These are phyloP conservation scores for Schizothorax lantsangensis DNA, from an alignment of 2,797 vertebrate genomes.

Conservation along the genomic window DNA sequence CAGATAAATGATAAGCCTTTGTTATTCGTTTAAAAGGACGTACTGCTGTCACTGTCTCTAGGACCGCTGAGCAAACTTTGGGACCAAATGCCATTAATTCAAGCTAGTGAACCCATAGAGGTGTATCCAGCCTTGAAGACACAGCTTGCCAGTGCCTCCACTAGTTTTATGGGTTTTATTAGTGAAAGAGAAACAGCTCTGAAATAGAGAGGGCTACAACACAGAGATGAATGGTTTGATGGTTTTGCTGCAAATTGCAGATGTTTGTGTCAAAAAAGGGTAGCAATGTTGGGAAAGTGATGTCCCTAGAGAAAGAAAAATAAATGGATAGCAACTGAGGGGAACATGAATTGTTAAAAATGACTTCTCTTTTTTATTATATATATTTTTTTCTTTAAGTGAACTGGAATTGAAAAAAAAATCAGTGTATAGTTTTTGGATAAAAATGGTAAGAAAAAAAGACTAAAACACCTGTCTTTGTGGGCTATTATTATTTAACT, in stretches of 20 bases:
- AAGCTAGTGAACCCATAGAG: constrained; percentile 68
- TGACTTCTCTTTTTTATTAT: background rate
- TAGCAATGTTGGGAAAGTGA: constrained; percentile 20
- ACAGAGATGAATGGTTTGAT: constrained; percentile 49
- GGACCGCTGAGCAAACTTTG: constrained; percentile 62
- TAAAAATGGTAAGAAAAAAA: background rate
- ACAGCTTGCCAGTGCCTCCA: constrained; percentile 60
- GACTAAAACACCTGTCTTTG: background rate
- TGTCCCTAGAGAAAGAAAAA: background rate
- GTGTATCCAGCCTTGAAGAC: constrained; percentile 68
- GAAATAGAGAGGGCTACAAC: constrained; percentile 46
- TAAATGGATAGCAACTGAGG: background rate
- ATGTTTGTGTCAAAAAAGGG: constrained; percentile 25
- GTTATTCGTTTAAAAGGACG: constrained; percentile 67
- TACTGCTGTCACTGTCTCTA: constrained; percentile 63
- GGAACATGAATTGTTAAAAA: background rate
- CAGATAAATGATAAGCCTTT: constrained; percentile 67
- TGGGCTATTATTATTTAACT: background rate
- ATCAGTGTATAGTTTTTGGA: background rate
- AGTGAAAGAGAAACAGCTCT: constrained; percentile 51
- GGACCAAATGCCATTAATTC: constrained; percentile 66
- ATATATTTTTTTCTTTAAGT: background rate
- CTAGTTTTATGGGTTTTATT: constrained; percentile 63
- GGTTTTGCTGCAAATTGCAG: constrained; percentile 44
- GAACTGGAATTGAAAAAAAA: background rate